phyloP scores from a whole-genome alignment of 1,140 invertebrate genomes.

The Eurosta solidaginis region DNA sequence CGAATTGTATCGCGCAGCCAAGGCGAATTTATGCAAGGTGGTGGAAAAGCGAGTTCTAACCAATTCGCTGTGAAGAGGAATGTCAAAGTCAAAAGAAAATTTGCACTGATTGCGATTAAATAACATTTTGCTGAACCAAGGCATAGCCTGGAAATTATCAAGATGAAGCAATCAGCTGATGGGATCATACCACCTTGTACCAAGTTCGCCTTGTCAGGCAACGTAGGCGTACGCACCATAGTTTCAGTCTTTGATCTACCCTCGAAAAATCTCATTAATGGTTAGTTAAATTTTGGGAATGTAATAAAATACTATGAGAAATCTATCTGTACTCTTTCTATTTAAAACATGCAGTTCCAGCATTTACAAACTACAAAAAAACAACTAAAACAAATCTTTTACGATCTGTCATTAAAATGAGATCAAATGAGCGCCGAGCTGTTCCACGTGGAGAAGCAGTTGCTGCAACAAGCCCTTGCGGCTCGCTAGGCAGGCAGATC shows the following conservation, averaged over 20 bases:
- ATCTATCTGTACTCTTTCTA: not conserved
- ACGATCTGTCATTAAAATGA: constrained; percentile 20
- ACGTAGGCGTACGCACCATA: no score
- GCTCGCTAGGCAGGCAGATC: not conserved
- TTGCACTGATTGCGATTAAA: no score
- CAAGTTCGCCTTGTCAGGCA: no score
- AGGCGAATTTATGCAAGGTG: no score
- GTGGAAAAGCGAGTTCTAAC: no score
- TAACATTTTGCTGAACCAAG: no score
- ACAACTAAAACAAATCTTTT: not conserved
- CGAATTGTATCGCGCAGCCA: no score
- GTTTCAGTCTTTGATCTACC: constrained; percentile 8
- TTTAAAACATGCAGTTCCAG: not conserved
- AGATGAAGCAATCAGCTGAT: no score
- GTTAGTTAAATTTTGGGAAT: not conserved
- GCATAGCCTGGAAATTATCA: no score
- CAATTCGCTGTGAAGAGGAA: no score
- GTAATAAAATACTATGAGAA: not conserved
- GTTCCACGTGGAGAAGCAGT: not conserved
- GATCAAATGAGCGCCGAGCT: constrained; percentile 5
- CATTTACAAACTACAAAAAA: not conserved
- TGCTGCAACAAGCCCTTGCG: not conserved
- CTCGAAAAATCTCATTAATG: not conserved
- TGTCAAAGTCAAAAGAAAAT: no score
- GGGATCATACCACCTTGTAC: no score